These are phyloP conservation scores for Glaucidium brasilianum DNA, from an alignment of 2,113 vertebrate species.

Conservation along the genomic window DNA sequence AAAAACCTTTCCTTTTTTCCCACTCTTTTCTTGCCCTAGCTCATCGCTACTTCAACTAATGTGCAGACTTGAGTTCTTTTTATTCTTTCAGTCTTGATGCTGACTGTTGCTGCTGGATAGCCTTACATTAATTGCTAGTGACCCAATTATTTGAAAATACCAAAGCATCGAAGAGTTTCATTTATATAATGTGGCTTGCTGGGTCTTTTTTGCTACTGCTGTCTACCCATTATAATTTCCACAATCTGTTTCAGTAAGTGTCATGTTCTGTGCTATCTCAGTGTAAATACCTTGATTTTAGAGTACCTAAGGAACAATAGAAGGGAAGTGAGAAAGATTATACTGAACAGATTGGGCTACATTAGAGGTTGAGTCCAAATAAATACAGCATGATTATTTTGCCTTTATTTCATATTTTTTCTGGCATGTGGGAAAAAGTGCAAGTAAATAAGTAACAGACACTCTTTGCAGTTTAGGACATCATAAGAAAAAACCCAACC, in stretches of 20 bases:
- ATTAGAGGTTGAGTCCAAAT: not conserved
- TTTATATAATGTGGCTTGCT: not conserved
- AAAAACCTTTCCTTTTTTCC: not conserved
- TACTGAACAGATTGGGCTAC: not conserved
- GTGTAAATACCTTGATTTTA: not conserved
- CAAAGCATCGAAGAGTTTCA: not conserved
- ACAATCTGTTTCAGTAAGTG: not conserved
- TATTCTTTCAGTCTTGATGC: not conserved
- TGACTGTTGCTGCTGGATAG: not conserved
- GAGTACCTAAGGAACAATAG: not conserved
- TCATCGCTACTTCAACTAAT: not conserved
- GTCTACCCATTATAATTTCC: not conserved
- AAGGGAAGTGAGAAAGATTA: not conserved
- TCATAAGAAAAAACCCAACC: not conserved
- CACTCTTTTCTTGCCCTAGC: not conserved
- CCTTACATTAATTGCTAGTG: not conserved
- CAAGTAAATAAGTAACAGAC: not conserved
- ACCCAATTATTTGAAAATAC: not conserved
- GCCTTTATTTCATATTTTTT: not conserved
- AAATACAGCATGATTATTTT: not conserved
- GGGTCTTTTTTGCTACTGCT: not conserved
- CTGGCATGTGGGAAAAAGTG: not conserved
- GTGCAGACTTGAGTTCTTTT: not conserved
- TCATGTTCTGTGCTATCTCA: not conserved
- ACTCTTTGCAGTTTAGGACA: not conserved